Base-by-base conservation (phyloP, 2,113 vertebrate species). In the Melanostigma gelatinosum region DNA sequence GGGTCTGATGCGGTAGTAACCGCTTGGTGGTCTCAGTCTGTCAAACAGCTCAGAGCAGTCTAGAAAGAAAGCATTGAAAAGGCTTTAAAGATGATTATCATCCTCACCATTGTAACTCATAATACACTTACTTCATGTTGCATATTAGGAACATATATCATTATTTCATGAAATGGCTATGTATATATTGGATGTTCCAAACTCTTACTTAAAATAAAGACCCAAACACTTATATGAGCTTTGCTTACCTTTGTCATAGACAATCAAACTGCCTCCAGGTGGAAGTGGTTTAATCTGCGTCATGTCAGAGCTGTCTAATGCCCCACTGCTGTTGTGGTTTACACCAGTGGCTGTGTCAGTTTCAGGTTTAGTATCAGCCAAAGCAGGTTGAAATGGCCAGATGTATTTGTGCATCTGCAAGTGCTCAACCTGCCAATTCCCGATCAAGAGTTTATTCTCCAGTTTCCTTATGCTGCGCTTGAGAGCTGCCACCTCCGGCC, bases 1-100 rank as follows among this genome's bases (percentile, higher is more conserved):
- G 20, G 97, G 97, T 77, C 92, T 90, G 80, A 98, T 93, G 38
- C 95, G 89, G 79, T 97, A 97, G 89, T 96, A 98, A 20, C 96
- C 97, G 0, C 84, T 97, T 0, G 80, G 42, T 24, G 91, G 92
- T 75, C 74, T 94, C 48, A 89, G 92, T 71, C 93, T 90, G 48
- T 94, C 94, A 64, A 93, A 96, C 36, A 97, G 78, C 4, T 94
- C 93, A 0, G 97, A 95, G 70, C 97, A 98, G 77, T 98, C 97
- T 98, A 76, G 42, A 20, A 84, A 34, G 20, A 79, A 1, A 64
- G 20, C 1, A 76, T 67, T 10, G 1, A 38, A 65, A 69, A 58
- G 16, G 10, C 8, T 27, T 24, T 46, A 9, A 66, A 70, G 5
- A 40, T 67, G 2, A 32, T 36, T 29, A 44, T 32, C 27, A 8